A percentile compares a stretch with the other conserved stretches of the same genome.
Conservation (phyloP, 2,113 vertebrate species). For the Rattus norvegicus region DNA sequence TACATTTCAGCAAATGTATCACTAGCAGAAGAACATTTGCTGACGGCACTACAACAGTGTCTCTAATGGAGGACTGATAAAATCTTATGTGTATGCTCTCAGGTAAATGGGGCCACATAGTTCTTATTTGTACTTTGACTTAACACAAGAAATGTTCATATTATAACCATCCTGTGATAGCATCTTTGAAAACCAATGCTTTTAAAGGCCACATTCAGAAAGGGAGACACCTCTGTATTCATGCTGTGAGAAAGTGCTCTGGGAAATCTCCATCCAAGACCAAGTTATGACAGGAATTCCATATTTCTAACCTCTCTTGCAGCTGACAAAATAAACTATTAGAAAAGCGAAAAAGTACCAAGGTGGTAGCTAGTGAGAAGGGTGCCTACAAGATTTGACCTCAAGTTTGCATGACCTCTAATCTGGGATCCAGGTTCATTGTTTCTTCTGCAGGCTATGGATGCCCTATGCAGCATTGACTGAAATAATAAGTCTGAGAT, state of each 20-base stretch:
- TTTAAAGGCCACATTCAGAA: neutral
- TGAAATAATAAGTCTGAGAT: neutral
- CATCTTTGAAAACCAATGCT: neutral
- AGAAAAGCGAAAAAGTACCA: neutral
- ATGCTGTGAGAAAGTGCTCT: too few species aligned
- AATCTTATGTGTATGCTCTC: neutral
- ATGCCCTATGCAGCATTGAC: neutral
- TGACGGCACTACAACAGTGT: neutral
- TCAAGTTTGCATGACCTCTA: neutral
- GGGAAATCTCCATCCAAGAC: neutral
- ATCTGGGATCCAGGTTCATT: neutral
- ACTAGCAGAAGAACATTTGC: neutral
- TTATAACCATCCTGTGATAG: neutral
- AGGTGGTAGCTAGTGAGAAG: neutral
- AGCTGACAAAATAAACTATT: neutral
- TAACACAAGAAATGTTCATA: neutral
- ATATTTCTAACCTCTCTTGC: neutral
- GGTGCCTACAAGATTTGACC: neutral
- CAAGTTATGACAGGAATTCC: neutral
- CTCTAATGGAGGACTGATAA: neutral
- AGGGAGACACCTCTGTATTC: neutral
- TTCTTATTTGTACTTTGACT: neutral
- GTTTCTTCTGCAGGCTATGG: neutral
- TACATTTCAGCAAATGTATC: neutral
- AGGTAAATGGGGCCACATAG: rapidly evolving